Evolutionary conservation across 2,113 vertebrate genomes (phyloP).

Genomic region (Centropus unirufus): DNA sequence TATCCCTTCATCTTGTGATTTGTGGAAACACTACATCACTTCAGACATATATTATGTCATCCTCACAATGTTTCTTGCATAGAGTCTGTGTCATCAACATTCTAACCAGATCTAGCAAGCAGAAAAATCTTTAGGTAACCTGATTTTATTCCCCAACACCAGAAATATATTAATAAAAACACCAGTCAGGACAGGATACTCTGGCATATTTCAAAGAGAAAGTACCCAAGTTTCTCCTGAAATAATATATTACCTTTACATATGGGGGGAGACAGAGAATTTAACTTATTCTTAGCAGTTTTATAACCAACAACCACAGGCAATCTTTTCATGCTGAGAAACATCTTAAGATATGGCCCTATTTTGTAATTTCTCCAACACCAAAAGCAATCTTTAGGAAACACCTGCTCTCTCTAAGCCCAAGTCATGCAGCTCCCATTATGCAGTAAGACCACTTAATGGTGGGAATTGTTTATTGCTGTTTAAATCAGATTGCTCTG

Average conservation of each 20-base stretch:
- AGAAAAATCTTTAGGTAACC: neutral
- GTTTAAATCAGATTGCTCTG: neutral
- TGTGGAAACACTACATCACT: conserved; percentile 39
- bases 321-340: neutral
- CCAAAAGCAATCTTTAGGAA: neutral
- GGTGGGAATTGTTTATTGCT: neutral
- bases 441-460: neutral
- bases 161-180: conserved; percentile 5
- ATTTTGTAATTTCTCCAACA: neutral
- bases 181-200: neutral
- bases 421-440: neutral
- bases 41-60: neutral
- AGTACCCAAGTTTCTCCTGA: neutral
- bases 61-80: neutral
- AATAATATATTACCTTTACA: neutral
- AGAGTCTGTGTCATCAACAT: neutral
- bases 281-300: neutral
- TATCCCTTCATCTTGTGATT: conserved; percentile 17
- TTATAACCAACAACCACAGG: neutral
- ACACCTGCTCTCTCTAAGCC: neutral
- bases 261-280: neutral
- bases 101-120: neutral
- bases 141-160: neutral
- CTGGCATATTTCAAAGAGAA: conserved; percentile 19
- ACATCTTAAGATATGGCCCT: neutral